Base-by-base conservation (phyloP, 1,140 invertebrate species). In the Bombus polaris region DNA sequence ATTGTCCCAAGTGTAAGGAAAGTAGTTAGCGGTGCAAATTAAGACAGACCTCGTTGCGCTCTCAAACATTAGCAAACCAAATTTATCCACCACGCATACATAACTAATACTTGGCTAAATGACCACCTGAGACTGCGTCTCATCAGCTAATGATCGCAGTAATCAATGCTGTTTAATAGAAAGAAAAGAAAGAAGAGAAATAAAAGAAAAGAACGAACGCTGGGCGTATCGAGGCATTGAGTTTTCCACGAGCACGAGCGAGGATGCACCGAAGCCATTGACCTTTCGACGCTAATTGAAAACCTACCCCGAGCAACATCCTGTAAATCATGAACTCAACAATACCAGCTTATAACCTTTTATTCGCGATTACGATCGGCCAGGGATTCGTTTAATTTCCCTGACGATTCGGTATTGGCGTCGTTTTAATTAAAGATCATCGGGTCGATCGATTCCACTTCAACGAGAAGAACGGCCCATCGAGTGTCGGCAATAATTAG, bases 201-300 rank as follows among this genome's bases (percentile, higher is more conserved):
- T 2, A 2, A 32, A 0, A 37, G 32, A 75, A 37, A 75, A 71
- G 37, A n/a, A 15, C 3, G 22, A 42, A 71, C 12, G 32, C n/a
- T 28, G n/a, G 71, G 72, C 57, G 44, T 65, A 75, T 28, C 22
- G 8, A 22, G 28, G 39, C 39, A 47, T 39, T 3, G 35, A 42
- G 81, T 35, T 47, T 66, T 59, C 53, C 25, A 13, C 12, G 12
- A 8, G 22, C 39, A 18, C 32, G 5, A 28, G 32, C 47, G 68
- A 66, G 22, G 47, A 37, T 32, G 22, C 68, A 32, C 62, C 32
- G 81, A 53, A 39, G 39, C 9, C 65, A 44, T 71, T 53, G 57
- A 84, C 82, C 82, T 84, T 84, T 84, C 75, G 22, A 37, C 66
- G 44, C n/a, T 84, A 84, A 84, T 84, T 79, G 76, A 84, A 79